A percentile compares a stretch with the other conserved stretches of the same genome.
Conservation (phyloP, 2,797 vertebrate genomes). For the Thunnus albacares region DNA sequence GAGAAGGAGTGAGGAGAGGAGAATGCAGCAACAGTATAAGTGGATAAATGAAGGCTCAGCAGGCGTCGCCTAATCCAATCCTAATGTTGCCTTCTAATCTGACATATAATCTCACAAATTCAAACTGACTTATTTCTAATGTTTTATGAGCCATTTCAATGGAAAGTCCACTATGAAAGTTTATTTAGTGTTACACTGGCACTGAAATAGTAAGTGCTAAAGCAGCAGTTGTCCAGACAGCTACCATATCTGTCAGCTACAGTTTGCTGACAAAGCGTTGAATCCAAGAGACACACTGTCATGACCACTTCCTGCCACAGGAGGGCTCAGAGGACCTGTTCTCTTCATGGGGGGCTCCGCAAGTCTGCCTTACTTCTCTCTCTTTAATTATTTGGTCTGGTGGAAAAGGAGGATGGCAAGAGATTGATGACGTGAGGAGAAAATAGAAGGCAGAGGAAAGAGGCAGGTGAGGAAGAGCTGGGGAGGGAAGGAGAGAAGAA, state of each 20-base stretch:
- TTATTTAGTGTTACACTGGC: not conserved
- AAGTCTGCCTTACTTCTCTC: slow-evolving; percentile 52
- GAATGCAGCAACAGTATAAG: not conserved
- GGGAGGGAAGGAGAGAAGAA: not conserved
- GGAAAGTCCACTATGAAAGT: not conserved
- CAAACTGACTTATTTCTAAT: not conserved
- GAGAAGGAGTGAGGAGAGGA: slow-evolving; percentile 8
- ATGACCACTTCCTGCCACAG: slow-evolving; percentile 69
- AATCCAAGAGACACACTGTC: slow-evolving; percentile 26
- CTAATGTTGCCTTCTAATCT: no score
- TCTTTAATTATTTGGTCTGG: slow-evolving; percentile 75
- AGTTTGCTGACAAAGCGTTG: slow-evolving; percentile 71
- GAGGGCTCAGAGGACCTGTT: slow-evolving; percentile 75
- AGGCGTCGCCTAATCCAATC: not conserved
- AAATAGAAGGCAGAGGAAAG: not conserved
- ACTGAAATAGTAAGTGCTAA: slow-evolving; percentile 14
- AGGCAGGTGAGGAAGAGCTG: not conserved
- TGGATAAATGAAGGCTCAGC: slow-evolving; percentile 8
- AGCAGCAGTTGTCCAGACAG: slow-evolving; percentile 27
- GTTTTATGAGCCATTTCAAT: not conserved
- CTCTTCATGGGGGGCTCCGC: not conserved
- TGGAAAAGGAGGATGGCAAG: slow-evolving; percentile 49
- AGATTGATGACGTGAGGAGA: slow-evolving; percentile 16
- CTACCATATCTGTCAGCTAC: slow-evolving; percentile 40
- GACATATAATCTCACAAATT: slow-evolving; percentile 1